Conservation (phyloP, 2,113 vertebrate species). For the Hemibates koningsi region DNA sequence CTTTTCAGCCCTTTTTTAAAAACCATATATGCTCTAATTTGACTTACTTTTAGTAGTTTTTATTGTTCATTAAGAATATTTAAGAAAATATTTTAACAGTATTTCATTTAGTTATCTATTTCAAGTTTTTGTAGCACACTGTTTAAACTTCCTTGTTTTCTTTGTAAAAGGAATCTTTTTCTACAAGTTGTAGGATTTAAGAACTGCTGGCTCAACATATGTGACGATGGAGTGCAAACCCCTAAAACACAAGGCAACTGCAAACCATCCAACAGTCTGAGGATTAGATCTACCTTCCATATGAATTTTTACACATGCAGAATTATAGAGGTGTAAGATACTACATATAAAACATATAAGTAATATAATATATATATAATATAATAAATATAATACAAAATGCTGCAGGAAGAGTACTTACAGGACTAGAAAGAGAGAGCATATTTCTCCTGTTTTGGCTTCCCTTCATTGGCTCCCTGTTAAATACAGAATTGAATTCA, state of each 20-base stretch:
- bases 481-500: background rate
- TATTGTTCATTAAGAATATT: background rate
- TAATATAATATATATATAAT: background rate
- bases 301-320: background rate
- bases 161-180: background rate
- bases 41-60: background rate
- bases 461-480: fast-evolving
- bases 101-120: background rate
- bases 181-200: background rate
- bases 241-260: background rate
- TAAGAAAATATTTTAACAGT: background rate
- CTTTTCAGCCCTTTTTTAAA: background rate
- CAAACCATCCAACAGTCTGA: background rate
- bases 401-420: background rate
- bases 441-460: background rate
- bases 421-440: background rate
- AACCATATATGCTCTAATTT: background rate
- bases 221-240: background rate
- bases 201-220: background rate
- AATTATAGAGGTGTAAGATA: background rate
- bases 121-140: background rate
- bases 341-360: background rate
- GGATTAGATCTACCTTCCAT: background rate
- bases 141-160: background rate
- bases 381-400: background rate